A percentile compares a stretch with the other conserved stretches of the same genome.
phyloP scores from a whole-genome alignment of 2,113 vertebrate genomes.

The Mohoua ochrocephala region DNA sequence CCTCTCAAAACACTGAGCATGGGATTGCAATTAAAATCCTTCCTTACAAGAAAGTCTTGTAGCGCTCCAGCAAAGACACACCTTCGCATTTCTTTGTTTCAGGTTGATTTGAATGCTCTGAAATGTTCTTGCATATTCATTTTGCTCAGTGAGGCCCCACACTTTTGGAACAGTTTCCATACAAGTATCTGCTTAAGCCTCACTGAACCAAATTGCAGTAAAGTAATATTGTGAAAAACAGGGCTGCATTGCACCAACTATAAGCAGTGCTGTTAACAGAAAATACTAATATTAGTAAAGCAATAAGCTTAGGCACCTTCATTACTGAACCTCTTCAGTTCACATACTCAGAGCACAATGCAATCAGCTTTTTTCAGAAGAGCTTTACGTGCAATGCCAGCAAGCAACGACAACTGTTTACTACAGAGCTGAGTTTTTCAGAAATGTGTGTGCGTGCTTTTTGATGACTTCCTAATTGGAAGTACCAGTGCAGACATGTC shows the following conservation, averaged over 20 bases:
- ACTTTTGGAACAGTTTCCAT: not conserved
- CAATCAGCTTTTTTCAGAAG: not conserved
- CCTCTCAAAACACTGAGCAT: not conserved
- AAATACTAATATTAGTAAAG: not conserved
- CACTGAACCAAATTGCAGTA: not conserved
- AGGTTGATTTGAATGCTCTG: not conserved
- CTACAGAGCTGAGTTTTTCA: not conserved
- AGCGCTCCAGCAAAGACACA: not conserved
- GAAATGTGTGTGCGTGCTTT: fast-evolving
- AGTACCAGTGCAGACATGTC: not conserved
- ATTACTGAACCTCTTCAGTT: not conserved
- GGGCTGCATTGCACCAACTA: not conserved
- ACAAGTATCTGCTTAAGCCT: not conserved
- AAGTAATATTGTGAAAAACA: not conserved
- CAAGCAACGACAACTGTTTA: not conserved
- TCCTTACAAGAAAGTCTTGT: not conserved
- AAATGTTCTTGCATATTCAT: not conserved
- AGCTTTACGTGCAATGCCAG: not conserved
- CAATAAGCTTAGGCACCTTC: not conserved
- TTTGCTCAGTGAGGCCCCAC: not conserved
- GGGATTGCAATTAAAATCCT: not conserved
- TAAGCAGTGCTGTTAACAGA: not conserved
- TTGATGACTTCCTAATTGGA: not conserved
- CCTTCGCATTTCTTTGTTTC: not conserved
- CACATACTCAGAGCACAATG: not conserved